These are phyloP conservation scores for Octodonta nipae DNA, from an alignment of 2,888 invertebrate genomes.

Conservation along the genomic window DNA sequence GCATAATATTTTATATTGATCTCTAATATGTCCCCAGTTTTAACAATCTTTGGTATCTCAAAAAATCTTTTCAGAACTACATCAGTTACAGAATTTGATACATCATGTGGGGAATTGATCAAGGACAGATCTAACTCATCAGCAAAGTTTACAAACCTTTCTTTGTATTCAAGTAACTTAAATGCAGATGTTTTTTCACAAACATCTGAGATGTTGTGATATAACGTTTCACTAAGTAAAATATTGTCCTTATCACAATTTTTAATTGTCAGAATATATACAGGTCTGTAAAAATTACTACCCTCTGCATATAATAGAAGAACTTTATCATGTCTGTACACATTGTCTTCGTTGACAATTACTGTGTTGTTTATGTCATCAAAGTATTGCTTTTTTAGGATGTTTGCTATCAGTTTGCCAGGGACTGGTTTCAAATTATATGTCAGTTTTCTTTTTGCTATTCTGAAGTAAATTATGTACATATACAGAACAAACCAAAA, in stretches of 20 bases:
- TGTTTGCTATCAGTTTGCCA: slow-evolving; percentile 13
- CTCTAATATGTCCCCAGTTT: slow-evolving; percentile 49
- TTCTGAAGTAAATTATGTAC: slow-evolving; percentile 25
- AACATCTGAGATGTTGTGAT: slow-evolving; percentile 11
- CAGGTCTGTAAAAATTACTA: slow-evolving; percentile 10
- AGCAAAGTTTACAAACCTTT: slow-evolving; percentile 21
- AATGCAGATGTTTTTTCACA: slow-evolving; percentile 8
- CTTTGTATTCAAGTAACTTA: slow-evolving; percentile 9
- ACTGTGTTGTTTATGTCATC: slow-evolving; percentile 25
- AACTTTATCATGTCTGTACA: slow-evolving; percentile 16
- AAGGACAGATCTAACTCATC: slow-evolving; percentile 28
- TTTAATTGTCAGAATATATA: slow-evolving; percentile 12
- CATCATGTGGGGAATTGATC: slow-evolving; percentile 35
- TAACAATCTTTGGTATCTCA: slow-evolving; percentile 49
- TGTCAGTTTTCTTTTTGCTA: slow-evolving; percentile 18
- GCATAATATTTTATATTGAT: slow-evolving; percentile 43
- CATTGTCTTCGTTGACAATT: slow-evolving; percentile 18
- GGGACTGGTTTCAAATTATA: slow-evolving; percentile 20
- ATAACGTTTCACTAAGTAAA: slow-evolving; percentile 15
- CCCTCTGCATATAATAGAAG: slow-evolving; percentile 14
- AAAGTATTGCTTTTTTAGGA: slow-evolving; percentile 9
- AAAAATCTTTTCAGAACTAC: slow-evolving; percentile 54
- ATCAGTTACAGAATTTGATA: slow-evolving; percentile 37
- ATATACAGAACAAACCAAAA: slow-evolving; percentile 28
- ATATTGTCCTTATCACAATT: slow-evolving; percentile 9